Base-by-base conservation (phyloP, 2,888 invertebrate species). In the Temnothorax unifasciatus region DNA sequence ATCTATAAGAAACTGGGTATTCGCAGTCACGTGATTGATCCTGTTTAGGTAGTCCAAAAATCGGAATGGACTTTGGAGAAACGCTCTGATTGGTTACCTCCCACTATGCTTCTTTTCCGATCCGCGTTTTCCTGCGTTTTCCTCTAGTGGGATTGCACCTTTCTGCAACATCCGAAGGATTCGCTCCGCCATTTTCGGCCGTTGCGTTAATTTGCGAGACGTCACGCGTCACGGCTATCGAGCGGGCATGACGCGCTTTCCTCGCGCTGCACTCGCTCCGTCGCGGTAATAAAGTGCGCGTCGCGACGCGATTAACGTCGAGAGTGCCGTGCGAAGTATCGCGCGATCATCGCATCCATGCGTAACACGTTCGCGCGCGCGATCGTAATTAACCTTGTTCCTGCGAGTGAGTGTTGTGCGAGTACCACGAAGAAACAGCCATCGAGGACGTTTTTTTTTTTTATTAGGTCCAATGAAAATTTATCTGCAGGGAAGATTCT, bases 381-480 rank as follows among this genome's bases (percentile, higher is more conserved):
- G 66, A 15, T 25, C 15, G 44, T 47, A 66, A 25, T 66, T 66
- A 66, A 66, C 44, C 66, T 66, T 47, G 66, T 66, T 66, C 25
- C 4, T 25, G 47, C 29, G 66, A 66, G 66, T 25, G 66, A 44
- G 64, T 66, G 66, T 66, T 44, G 66, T 47, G 66, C 44, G 44
- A 47, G 47, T 66, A 25, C 66, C 9, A 47, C 4, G 25, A 47
- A 29, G 41, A 13, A 64, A 13, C 59, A 2, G 21, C 15, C 44
- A 8, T 3, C 6, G 25, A 66, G n/a, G 18, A n/a, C n/a, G n/a
- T n/a, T n/a, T n/a, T n/a, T n/a, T n/a, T n/a, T n/a, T n/a, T n/a
- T n/a, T n/a, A n/a, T n/a, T n/a, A n/a, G n/a, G n/a, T n/a, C n/a
- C n/a, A n/a, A n/a, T n/a, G n/a, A n/a, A n/a, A n/a, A n/a, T n/a